phyloP scores from a whole-genome alignment of 92 coral and sea anemone species.

The Scolanthus callimorphus region DNA sequence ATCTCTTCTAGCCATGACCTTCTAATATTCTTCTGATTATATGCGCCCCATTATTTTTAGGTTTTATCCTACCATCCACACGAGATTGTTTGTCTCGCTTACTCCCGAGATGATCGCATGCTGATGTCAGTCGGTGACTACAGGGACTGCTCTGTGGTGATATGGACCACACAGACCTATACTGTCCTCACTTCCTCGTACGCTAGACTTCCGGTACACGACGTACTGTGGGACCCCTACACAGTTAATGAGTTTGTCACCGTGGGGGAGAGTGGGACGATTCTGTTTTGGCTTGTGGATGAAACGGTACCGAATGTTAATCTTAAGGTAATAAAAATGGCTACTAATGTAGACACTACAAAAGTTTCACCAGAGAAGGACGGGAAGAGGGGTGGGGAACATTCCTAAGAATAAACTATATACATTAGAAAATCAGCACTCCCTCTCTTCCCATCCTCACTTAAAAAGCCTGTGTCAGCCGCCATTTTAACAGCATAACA shows the following conservation, averaged over 20 bases:
- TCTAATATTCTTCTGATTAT: neutral
- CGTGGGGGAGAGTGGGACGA: conserved; percentile 85
- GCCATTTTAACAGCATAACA: too few relatives aligned
- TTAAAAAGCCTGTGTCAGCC: too few relatives aligned
- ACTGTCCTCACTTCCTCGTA: conserved; percentile 79
- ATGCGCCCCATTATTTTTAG: conserved; percentile 27
- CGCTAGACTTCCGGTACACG: conserved; percentile 84
- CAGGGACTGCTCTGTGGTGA: conserved; percentile 91
- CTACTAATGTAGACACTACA: too few relatives aligned
- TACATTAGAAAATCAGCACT: too few relatives aligned
- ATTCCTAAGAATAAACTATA: too few relatives aligned
- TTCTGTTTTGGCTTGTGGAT: conserved; percentile 92
- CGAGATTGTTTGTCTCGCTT: conserved; percentile 81
- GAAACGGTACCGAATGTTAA: conserved; percentile 75
- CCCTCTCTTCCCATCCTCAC: too few relatives aligned
- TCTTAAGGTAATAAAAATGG: conserved; percentile 86
- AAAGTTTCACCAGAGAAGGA: too few relatives aligned
- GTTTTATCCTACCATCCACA: conserved; percentile 79
- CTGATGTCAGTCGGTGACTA: conserved; percentile 96
- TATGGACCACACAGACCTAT: conserved; percentile 82
- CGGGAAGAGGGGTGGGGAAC: too few relatives aligned
- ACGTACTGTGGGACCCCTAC: conserved; percentile 89
- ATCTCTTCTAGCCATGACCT: neutral
- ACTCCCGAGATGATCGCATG: conserved; percentile 94
- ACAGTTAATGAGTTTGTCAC: conserved; percentile 92